Evolutionary conservation across 2,113 vertebrate genomes (phyloP), one percentile per base, ranked within the genome.

Genomic region (Mormyrus lacerda): DNA sequence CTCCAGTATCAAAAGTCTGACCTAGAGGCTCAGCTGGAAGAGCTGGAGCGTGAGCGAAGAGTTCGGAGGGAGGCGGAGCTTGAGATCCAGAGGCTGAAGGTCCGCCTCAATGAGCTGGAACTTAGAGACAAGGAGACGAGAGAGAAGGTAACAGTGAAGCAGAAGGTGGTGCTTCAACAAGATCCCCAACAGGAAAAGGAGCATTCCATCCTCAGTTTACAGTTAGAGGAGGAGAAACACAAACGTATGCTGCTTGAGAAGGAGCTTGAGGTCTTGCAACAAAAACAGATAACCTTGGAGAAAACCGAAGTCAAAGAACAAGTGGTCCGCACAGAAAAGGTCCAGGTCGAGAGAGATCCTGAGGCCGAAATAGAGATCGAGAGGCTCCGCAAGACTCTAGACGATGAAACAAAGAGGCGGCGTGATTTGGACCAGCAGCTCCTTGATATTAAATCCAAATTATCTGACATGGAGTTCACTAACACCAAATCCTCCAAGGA

Each of bases 111-210:
- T 0, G 97, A 97, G 73, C 93, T 99, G 58, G 98, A 99, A 92
- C 89, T 95, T 83, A 94, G 94, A 0, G 97, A 97, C 92, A 96
- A 95, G 76, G 97, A 98, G 91, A 97, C 96, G 3, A 95, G 95
- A 0, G 98, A 99, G 91, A 97, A 97, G 91, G 98, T 99, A 50
- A 98, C 97, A 0, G 96, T 97, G 89, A 98, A 97, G 92, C 98
- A 99, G 92, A 99, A 98, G 93, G 98, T 99, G 10, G 97, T 99
- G 39, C 94, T 99, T 65, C 97, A 99, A 94, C 97, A 98, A 92
- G 98, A 99, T 92, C 98, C 98, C 13, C 97, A 98, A 91, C 98
- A 99, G 93, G 97, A 98, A 92, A 97, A 98, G 88, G 98, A 99
- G 90, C 97, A 99, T 48, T 96, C 97, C 9, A 96, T 99, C 65